A percentile compares a stretch with the other conserved stretches of the same genome.
Evolutionary conservation across 2,113 vertebrate species (phyloP).

Genomic region (Callorhinus ursinus): DNA sequence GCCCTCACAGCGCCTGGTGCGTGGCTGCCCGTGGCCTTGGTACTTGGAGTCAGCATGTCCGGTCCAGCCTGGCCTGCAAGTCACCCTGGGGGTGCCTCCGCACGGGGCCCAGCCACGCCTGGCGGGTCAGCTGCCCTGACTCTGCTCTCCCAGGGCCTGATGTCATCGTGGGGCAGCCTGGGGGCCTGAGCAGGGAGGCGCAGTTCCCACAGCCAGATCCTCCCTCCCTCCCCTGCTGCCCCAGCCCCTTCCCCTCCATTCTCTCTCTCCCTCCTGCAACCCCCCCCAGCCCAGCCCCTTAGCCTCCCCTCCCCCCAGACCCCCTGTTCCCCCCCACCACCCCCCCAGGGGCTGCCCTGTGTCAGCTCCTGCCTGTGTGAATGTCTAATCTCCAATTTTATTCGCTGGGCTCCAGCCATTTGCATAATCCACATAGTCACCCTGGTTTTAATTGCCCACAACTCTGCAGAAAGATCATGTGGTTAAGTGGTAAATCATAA

Average conservation of each 20-base stretch:
- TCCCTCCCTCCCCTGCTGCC: background rate
- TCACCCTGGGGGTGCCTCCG: background rate
- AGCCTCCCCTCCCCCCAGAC: background rate
- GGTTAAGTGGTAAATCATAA: constrained; percentile 98
- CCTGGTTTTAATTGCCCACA: constrained; percentile 94
- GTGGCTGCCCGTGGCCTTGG: background rate
- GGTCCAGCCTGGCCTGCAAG: background rate
- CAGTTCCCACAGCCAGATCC: background rate
- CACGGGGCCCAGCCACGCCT: background rate
- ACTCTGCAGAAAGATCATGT: constrained; percentile 94
- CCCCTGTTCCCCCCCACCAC: background rate
- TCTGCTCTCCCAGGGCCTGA: background rate
- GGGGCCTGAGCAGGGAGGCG: background rate
- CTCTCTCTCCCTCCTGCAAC: background rate
- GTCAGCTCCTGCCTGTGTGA: constrained; percentile 84
- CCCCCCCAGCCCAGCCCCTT: background rate
- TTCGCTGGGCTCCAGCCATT: constrained; percentile 91
- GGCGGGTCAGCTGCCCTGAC: background rate
- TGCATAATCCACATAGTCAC: constrained; percentile 95
- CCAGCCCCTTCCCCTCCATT: background rate
- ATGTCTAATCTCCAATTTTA: constrained; percentile 90
- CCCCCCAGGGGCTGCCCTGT: constrained; percentile 72
- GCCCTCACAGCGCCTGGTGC: background rate
- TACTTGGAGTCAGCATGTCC: background rate
- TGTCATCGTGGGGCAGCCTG: background rate